Evolutionary conservation across 2,113 vertebrate species (phyloP).

Genomic region (Enhydra lutris): DNA sequence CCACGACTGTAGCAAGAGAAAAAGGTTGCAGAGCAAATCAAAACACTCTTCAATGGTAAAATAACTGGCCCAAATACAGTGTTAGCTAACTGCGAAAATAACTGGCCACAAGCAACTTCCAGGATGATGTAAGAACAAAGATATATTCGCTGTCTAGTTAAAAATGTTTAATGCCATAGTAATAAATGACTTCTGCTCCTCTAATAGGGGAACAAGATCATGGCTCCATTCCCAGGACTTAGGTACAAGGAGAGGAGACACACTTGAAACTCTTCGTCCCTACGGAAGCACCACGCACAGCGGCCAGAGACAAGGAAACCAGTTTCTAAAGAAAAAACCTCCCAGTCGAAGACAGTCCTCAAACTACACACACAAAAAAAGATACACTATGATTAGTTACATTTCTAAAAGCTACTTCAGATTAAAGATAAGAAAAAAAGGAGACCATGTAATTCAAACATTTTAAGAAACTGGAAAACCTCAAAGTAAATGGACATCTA

Average conservation of each 20-base stretch:
- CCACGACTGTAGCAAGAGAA: neutral
- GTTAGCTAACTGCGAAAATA: neutral
- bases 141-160: neutral
- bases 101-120: neutral
- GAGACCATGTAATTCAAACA: neutral
- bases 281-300: neutral
- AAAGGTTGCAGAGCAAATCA: neutral
- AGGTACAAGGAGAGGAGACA: neutral
- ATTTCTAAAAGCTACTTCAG: slow-evolving; percentile 36
- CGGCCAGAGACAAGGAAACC: neutral
- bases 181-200: neutral
- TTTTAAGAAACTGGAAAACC: neutral
- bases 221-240: neutral
- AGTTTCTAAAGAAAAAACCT: slow-evolving; percentile 3
- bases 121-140: neutral
- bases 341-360: neutral
- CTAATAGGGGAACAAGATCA: neutral
- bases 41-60: neutral
- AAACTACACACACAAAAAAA: neutral
- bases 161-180: neutral
- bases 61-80: neutral
- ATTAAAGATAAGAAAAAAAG: neutral
- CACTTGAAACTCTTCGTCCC: neutral
- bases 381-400: neutral
- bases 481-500: neutral